Conservation (phyloP, 23 tunicate species). For the Botrylloides violaceus region DNA sequence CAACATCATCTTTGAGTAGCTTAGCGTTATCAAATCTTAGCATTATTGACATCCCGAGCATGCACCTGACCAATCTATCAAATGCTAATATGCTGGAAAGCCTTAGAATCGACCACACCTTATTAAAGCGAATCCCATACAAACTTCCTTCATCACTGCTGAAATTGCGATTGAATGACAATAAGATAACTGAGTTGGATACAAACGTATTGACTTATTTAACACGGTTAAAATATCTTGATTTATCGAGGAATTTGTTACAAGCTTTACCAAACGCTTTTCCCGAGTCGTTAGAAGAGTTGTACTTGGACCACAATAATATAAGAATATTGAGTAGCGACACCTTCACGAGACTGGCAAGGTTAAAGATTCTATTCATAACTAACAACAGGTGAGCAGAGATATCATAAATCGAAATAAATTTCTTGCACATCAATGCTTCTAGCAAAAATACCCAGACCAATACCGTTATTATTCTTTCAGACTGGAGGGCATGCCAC, state of each 20-base stretch:
- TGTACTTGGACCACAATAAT: conserved; percentile 34
- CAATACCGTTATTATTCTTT: neutral
- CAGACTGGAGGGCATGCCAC: conserved; percentile 45
- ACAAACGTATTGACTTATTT: neutral
- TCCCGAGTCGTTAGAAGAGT: conserved; percentile 25
- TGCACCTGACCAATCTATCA: neutral
- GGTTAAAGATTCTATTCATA: conserved; percentile 28
- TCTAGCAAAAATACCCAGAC: no score
- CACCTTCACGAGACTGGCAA: conserved; percentile 17
- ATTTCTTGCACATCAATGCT: no score
- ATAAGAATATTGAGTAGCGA: conserved; percentile 11
- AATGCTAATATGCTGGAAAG: neutral
- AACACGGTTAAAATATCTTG: conserved; percentile 18
- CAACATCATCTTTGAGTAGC: neutral
- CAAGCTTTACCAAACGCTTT: conserved; percentile 38
- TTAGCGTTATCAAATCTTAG: neutral
- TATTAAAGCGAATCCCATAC: neutral
- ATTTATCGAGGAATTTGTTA: conserved; percentile 32
- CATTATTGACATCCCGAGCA: neutral
- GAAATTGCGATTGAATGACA: neutral
- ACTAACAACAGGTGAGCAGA: conserved; percentile 23
- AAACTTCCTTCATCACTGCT: conserved; percentile 4
- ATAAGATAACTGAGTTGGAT: conserved; percentile 1
- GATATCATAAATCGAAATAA: neutral
- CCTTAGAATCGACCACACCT: neutral